Evolutionary conservation across 2,888 invertebrate species (phyloP).

Genomic region (Conchocele bisecta): DNA sequence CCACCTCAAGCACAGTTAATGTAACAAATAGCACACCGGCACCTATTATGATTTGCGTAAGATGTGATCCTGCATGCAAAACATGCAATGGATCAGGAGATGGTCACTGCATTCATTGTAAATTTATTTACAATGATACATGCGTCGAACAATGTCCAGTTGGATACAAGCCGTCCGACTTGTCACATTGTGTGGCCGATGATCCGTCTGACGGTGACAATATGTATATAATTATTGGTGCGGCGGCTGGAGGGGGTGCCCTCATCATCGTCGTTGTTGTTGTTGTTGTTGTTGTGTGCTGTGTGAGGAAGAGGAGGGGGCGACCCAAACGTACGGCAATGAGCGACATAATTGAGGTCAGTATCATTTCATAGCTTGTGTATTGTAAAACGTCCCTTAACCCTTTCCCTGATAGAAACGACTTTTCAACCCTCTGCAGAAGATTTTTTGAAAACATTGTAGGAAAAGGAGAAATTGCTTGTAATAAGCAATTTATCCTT

Average conservation of each 20-base stretch:
- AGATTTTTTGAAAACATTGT: too few species aligned
- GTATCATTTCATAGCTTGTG: too few species aligned
- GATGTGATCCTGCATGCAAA: constrained; percentile 1
- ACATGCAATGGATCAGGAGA: neutral
- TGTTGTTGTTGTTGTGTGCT: constrained; percentile 1
- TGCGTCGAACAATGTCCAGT: neutral
- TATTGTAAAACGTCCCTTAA: too few species aligned
- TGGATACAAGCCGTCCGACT: too few species aligned
- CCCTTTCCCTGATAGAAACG: too few species aligned
- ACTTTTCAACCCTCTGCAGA: too few species aligned
- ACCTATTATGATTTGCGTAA: too few species aligned
- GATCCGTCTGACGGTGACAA: neutral
- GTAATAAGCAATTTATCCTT: too few species aligned
- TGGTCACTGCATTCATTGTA: neutral
- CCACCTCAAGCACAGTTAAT: too few species aligned
- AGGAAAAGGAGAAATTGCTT: too few species aligned
- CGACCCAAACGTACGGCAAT: neutral
- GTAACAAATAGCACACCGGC: too few species aligned
- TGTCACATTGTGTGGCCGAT: too few species aligned
- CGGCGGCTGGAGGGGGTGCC: constrained; percentile 8
- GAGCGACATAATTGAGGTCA: constrained; percentile 17
- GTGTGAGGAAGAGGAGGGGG: neutral
- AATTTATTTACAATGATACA: neutral
- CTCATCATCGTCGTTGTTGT: constrained; percentile 6
- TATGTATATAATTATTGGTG: constrained; percentile 2